Base-by-base conservation (phyloP, 2,113 vertebrate species). In the Narcine bancroftii region DNA sequence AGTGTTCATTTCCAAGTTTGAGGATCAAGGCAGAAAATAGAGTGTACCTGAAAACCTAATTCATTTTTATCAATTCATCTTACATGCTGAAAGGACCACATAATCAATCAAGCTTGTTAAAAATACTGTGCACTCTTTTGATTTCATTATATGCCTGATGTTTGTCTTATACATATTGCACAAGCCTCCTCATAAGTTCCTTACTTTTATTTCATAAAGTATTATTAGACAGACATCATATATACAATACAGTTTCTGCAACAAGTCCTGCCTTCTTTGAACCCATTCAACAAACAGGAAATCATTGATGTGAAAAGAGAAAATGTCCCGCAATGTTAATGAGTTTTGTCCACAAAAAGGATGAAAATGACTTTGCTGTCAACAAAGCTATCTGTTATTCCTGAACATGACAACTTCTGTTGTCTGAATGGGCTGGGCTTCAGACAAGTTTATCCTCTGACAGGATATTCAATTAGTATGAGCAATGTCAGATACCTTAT, bases 381-480 rank as follows among this genome's bases (percentile, higher is more conserved):
- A 91, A 69, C 89, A 91, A 26, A 17, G 36, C 21, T 47, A 47
- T 91, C 45, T 69, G 42, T 91, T 65, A 69, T 2, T 69, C 65
- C 89, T 91, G 15, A 91, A 91, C 65, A 91, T 26, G 1, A 6
- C 10, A 17, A 36, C 81, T 60, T 69, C 2, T 69, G 36, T 69
- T 91, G 42, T 47, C 63, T 91, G 24, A 65, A 91, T n/a, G 42
- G 63, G 9, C 7, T 9, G 36, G 5, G 2, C 39, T 69, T 91
- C 89, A 69, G 45, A 45, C 89, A 69, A 69, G 26, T 47, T 69
- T 69, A 69, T 69, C 10, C 65, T 91, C n/a, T 5, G 11, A 4
- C 65, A 69, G 42, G 87, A 91, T 47, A 91, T 69, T 91, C 89
- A 91, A 91, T 69, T 69, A 91, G 36, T 69, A 71, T 19, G 29